Percentiles rank a stretch among this genome's conserved stretches.
These are phyloP conservation scores for Dendrolimus kikuchii DNA, from an alignment of 1,140 invertebrate genomes.

Conservation along the genomic window DNA sequence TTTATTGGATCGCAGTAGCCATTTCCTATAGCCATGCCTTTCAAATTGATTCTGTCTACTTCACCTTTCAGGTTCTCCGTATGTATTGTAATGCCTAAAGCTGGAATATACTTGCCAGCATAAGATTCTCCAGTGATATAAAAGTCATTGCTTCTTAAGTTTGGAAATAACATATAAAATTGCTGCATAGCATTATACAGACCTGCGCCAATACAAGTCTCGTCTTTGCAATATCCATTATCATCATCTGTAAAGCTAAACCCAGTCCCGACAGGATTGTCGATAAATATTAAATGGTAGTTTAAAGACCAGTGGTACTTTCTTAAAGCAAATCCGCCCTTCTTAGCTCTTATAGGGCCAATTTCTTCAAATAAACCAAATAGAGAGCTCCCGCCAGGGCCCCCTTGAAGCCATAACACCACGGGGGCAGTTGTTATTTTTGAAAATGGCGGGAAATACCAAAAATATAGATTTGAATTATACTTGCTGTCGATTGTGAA, in stretches of 20 bases:
- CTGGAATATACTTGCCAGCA: slow-evolving; percentile 87
- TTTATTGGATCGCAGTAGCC: slow-evolving; percentile 77
- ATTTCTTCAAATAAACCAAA: slow-evolving; percentile 74
- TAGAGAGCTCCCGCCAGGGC: slow-evolving; percentile 78
- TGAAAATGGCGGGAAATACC: slow-evolving; percentile 81
- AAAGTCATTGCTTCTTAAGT: slow-evolving; percentile 78
- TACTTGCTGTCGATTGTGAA: slow-evolving; percentile 79
- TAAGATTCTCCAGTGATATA: slow-evolving; percentile 89
- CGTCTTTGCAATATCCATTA: slow-evolving; percentile 74
- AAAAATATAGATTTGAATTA: slow-evolving; percentile 84
- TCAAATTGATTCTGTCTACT: slow-evolving; percentile 76
- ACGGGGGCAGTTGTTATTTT: slow-evolving; percentile 73
- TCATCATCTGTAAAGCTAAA: slow-evolving; percentile 80
- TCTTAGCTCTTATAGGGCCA: slow-evolving; percentile 57
- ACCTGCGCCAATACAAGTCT: slow-evolving; percentile 76
- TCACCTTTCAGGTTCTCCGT: slow-evolving; percentile 71
- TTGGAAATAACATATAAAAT: slow-evolving; percentile 81
- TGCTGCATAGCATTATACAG: slow-evolving; percentile 76
- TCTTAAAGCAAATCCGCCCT: slow-evolving; percentile 53
- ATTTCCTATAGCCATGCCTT: slow-evolving; percentile 78
- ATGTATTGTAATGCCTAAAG: slow-evolving; percentile 82
- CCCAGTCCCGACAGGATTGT: slow-evolving; percentile 88
- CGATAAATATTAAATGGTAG: slow-evolving; percentile 85
- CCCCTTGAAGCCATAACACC: slow-evolving; percentile 83
- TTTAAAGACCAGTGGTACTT: slow-evolving; percentile 81